Base-by-base conservation (phyloP, 2,797 vertebrate species). In the Rhodeus uyekii region DNA sequence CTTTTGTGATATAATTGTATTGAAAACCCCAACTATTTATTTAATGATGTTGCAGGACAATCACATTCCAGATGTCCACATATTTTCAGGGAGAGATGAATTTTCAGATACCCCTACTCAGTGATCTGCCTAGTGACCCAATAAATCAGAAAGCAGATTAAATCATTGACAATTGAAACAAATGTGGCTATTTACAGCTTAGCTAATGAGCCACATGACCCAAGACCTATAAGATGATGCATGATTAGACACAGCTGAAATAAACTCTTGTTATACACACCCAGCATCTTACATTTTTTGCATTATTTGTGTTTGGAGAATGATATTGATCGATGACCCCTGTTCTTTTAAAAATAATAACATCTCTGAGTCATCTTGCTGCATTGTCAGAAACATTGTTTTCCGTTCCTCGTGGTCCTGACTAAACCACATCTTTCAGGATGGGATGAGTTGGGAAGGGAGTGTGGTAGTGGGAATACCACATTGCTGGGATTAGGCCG, bases 401-500 rank as follows among this genome's bases (percentile, higher is more conserved):
- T 81, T 78, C 74, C 19, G 9, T 74, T 85, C 65, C 50, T 64
- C 18, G 29, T 58, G 58, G 83, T 61, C 72, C 72, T 13, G 55
- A 34, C 44, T 71, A 50, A 69, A 53, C 22, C 16, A 36, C 19
- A 58, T 76, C 50, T 81, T 44, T n/a, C 61, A 27, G 60, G 42
- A 65, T n/a, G 78, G 76, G 48, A 65, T 74, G 27, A 9, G 13
- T 61, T 42, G 53, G 34, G 58, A 48, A 58, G 24, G 1, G 71
- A 65, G 64, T n/a, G 8, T 53, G 71, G 65, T 75, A 72, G 46
- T 55, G 58, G 75, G 75, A 83, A 72, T 78, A 14, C 61, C 27
- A 48, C 63, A 76, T 34, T 64, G 38, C 34, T 34, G 55, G 85
- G 85, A 86, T 88, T 88, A 85, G 68, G 44, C 48, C 48, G 64